phyloP scores from a whole-genome alignment of 2,888 invertebrate species.

The Nemurella pictetii region DNA sequence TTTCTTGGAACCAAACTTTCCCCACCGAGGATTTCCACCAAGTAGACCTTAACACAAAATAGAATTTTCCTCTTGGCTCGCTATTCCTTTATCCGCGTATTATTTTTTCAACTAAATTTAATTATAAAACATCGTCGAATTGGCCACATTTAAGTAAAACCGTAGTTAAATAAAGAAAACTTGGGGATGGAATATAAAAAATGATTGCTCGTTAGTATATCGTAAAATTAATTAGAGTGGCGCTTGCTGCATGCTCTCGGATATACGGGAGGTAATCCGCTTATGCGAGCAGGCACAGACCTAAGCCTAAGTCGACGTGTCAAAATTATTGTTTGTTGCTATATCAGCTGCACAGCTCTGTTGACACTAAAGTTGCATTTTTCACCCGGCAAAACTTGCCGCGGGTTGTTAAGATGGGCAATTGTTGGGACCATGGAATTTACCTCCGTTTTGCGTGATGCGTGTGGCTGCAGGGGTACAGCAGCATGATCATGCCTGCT shows the following conservation, averaged over 20 bases:
- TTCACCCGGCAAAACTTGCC: background rate
- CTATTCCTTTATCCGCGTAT: background rate
- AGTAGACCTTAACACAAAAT: too few species aligned
- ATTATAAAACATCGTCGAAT: background rate
- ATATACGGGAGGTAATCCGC: constrained; percentile 10
- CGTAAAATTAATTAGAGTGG: constrained; percentile 20
- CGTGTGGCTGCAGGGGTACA: background rate
- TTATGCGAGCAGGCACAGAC: background rate
- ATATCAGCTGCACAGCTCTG: constrained; percentile 17
- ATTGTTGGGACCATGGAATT: background rate
- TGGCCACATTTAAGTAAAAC: background rate
- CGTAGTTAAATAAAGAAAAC: background rate
- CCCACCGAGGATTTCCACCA: too few species aligned
- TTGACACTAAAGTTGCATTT: background rate
- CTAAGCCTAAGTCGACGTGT: constrained; percentile 31
- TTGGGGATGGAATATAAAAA: background rate
- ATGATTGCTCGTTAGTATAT: constrained; percentile 21
- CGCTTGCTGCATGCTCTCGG: background rate
- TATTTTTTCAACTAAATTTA: background rate
- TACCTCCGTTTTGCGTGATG: background rate
- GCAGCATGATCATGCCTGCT: too few species aligned
- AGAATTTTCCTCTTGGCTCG: background rate
- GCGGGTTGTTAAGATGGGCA: background rate
- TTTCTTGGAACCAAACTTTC: too few species aligned
- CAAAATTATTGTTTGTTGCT: constrained; percentile 24